phyloP scores from a whole-genome alignment of 2,113 vertebrate genomes.

The Hymenochirus boettgeri region DNA sequence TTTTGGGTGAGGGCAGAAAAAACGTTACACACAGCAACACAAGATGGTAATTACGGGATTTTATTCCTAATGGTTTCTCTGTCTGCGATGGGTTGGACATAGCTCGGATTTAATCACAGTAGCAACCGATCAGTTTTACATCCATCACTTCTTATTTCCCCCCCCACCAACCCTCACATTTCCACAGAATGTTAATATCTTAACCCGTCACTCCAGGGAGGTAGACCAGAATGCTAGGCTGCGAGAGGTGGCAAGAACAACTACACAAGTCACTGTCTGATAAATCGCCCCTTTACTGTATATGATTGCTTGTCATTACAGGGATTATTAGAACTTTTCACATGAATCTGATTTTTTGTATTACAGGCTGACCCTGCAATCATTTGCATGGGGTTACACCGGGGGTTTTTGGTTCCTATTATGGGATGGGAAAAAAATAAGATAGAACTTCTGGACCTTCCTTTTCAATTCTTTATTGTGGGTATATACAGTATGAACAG shows the following conservation, averaged over 20 bases:
- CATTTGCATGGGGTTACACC: too few species aligned
- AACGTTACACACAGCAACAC: slow-evolving; percentile 50
- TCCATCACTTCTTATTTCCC: slow-evolving; percentile 7
- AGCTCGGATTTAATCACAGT: slow-evolving; percentile 21
- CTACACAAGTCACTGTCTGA: background rate
- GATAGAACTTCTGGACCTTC: too few species aligned
- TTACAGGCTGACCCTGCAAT: background rate
- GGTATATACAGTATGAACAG: too few species aligned
- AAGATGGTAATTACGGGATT: slow-evolving; percentile 55
- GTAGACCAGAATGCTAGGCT: background rate
- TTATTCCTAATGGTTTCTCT: slow-evolving; percentile 54
- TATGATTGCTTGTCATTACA: background rate
- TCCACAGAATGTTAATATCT: slow-evolving; percentile 11
- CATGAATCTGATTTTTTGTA: background rate
- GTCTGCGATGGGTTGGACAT: slow-evolving; percentile 13
- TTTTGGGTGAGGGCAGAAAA: slow-evolving; percentile 17
- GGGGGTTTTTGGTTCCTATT: too few species aligned
- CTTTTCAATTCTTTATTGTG: too few species aligned
- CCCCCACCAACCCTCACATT: background rate
- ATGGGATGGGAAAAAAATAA: too few species aligned
- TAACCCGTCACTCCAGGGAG: slow-evolving; percentile 1
- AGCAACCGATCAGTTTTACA: slow-evolving; percentile 38
- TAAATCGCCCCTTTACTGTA: background rate
- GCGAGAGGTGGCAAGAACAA: background rate
- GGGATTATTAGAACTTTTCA: background rate